A percentile compares a stretch with the other conserved stretches of the same genome.
phyloP scores from a whole-genome alignment of 2,888 invertebrate species.

The Ferdinandea cuprea region DNA sequence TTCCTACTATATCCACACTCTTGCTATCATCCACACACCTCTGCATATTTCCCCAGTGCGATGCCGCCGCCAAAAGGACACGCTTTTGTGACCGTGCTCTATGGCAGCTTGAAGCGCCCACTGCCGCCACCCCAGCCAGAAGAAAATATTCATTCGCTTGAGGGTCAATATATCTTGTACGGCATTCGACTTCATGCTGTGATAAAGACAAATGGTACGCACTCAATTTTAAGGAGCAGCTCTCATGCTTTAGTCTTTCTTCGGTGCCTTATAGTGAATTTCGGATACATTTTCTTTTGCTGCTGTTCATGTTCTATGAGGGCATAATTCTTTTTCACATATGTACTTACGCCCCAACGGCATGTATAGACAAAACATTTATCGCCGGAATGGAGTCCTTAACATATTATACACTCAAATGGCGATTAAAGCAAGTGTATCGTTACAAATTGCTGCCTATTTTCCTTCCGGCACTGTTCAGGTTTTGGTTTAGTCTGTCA shows the following conservation, averaged over 20 bases:
- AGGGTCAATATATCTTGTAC: constrained; percentile 75
- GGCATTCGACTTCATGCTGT: constrained; percentile 76
- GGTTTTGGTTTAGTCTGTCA: constrained; percentile 15
- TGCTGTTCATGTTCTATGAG: constrained; percentile 4
- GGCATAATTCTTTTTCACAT: constrained; percentile 42
- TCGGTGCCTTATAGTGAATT: constrained; percentile 37
- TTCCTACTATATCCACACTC: constrained; percentile 68
- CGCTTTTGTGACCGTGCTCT: constrained; percentile 39
- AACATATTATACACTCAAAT: constrained; percentile 68
- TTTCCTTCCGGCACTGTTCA: constrained; percentile 52
- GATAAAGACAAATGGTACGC: constrained; percentile 77
- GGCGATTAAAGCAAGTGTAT: constrained; percentile 70
- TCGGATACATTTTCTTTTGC: constrained; percentile 15
- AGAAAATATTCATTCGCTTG: constrained; percentile 67
- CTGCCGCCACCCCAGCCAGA: constrained; percentile 31
- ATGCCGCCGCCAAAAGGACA: constrained; percentile 40
- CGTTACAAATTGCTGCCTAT: constrained; percentile 71
- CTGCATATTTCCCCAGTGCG: constrained; percentile 56
- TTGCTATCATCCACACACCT: constrained; percentile 34
- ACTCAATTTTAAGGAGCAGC: constrained; percentile 71
- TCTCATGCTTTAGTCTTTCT: constrained; percentile 49
- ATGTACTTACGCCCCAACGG: constrained; percentile 35
- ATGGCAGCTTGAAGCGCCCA: constrained; percentile 54
- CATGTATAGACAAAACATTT: constrained; percentile 36
- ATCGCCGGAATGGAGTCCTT: constrained; percentile 69